Evolutionary conservation across 1,140 invertebrate genomes (phyloP).

Genomic region (Acromyrmex heyeri): DNA sequence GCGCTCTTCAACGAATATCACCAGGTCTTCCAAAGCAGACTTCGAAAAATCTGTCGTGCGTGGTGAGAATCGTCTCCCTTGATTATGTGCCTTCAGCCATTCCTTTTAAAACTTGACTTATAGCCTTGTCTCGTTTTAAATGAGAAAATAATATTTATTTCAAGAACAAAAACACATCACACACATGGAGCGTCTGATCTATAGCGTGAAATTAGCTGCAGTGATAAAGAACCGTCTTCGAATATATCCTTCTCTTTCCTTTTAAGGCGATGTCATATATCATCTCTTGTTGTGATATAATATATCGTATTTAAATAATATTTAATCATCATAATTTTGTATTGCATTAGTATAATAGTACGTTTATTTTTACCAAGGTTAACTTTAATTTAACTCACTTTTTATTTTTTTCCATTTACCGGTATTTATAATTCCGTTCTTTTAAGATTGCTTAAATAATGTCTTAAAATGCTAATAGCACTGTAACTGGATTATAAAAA

Average conservation of each 20-base stretch:
- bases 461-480: too few species aligned
- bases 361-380: too few species aligned
- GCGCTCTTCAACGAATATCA: conserved; percentile 27
- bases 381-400: too few species aligned
- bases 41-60: not conserved
- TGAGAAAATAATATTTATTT: not conserved
- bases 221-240: not conserved
- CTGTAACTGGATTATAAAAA: too few species aligned
- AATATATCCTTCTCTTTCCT: not conserved
- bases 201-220: not conserved
- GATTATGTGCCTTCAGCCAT: not conserved
- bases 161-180: not conserved
- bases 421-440: too few species aligned
- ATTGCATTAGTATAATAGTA: too few species aligned
- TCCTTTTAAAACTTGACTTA: not conserved
- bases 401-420: too few species aligned
- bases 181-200: not conserved
- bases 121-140: not conserved
- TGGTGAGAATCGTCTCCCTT: not conserved
- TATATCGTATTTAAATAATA: not conserved
- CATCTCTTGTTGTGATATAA: not conserved
- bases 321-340: not conserved
- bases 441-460: too few species aligned
- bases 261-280: not conserved
- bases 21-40: conserved; percentile 5